These are phyloP conservation scores for Platyrinchus mystaceus DNA, from an alignment of 2,797 vertebrate species.

Conservation along the genomic window DNA sequence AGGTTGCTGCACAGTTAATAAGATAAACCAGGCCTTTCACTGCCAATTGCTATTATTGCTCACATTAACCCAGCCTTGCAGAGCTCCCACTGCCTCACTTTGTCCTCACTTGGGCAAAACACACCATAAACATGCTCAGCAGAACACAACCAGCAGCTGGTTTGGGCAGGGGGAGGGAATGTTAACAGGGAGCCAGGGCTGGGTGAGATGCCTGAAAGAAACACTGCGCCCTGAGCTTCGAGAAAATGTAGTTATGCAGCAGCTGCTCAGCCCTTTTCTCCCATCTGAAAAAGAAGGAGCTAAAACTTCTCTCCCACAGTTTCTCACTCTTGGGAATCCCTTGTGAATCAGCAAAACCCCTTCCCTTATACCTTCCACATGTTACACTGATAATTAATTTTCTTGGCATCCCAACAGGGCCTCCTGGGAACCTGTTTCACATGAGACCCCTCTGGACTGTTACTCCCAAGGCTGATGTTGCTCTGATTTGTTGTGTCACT, in stretches of 20 bases:
- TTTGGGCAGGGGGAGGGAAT: not conserved
- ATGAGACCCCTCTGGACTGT: not conserved
- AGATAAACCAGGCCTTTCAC: not conserved
- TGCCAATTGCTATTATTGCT: not conserved
- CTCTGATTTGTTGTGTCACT: not conserved
- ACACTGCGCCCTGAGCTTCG: not conserved
- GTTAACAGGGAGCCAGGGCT: not conserved
- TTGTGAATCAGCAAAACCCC: not conserved
- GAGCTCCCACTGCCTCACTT: not conserved
- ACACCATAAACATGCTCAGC: not conserved
- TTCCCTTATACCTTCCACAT: not conserved
- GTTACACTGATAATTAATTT: not conserved
- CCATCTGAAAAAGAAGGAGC: not conserved
- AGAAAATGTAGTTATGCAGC: fast-evolving
- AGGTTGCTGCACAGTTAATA: not conserved
- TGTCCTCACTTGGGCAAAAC: not conserved
- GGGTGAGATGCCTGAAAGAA: not conserved
- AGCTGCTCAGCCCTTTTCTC: not conserved
- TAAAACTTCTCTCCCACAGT: not conserved
- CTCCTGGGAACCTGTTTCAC: slow-evolving; percentile 1
- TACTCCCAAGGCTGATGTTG: slow-evolving; percentile 7
- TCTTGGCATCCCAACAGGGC: not conserved
- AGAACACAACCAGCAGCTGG: not conserved
- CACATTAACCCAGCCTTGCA: not conserved
- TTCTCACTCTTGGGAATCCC: not conserved